phyloP scores from a whole-genome alignment of 1,140 invertebrate genomes.

The Whitmania pigra region DNA sequence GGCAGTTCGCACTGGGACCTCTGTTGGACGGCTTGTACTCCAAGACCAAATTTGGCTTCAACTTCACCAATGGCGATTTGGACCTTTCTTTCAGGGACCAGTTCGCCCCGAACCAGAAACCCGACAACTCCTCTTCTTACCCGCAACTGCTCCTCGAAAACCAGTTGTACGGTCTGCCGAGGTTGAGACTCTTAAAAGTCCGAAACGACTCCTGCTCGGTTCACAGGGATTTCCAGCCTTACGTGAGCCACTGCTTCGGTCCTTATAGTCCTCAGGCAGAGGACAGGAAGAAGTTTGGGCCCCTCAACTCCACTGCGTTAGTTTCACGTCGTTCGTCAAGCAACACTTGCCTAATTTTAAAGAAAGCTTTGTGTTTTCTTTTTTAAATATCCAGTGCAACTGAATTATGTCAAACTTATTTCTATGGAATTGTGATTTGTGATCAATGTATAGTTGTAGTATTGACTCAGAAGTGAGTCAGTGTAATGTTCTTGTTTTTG shows the following conservation, averaged over 20 bases:
- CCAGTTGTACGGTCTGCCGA: constrained; percentile 52
- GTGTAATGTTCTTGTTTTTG: too few species aligned
- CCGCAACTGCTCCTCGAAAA: constrained; percentile 31
- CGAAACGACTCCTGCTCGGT: constrained; percentile 51
- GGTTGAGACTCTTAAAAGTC: constrained; percentile 49
- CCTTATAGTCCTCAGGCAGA: constrained; percentile 46
- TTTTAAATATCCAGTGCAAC: too few species aligned
- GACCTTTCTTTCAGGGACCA: constrained; percentile 49
- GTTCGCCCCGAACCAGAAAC: constrained; percentile 38
- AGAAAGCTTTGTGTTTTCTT: too few species aligned
- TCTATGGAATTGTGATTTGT: too few species aligned
- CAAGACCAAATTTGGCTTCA: constrained; percentile 18
- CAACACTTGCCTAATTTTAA: too few species aligned
- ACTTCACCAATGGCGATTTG: constrained; percentile 49
- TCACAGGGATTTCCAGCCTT: constrained; percentile 48
- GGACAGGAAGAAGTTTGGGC: constrained; percentile 46
- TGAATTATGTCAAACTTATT: too few species aligned
- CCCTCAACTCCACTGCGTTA: constrained; percentile 35
- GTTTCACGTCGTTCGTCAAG: constrained; percentile 5
- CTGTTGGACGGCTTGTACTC: constrained; percentile 18
- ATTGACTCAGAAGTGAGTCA: too few species aligned
- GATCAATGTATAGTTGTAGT: too few species aligned
- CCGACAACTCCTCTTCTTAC: constrained; percentile 33
- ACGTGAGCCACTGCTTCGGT: constrained; percentile 52
- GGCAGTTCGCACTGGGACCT: constrained; percentile 15